Evolutionary conservation across 1,140 invertebrate genomes (phyloP).

Genomic region (Cataglyphis hispanica): DNA sequence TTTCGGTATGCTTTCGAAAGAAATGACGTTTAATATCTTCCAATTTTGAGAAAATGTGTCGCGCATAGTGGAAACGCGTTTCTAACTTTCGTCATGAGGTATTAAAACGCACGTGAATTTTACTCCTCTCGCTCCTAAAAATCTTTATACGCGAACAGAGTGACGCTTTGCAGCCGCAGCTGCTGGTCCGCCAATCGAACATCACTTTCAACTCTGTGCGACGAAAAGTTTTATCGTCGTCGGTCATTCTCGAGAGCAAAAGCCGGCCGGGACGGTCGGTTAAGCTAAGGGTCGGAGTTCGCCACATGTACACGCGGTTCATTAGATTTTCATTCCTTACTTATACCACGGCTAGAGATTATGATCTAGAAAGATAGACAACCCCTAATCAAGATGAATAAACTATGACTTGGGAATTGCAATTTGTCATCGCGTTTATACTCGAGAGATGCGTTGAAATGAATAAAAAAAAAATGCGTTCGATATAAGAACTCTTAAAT

Average conservation of each 20-base stretch:
- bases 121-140: neutral
- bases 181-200: conserved; percentile 15
- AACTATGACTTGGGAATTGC: conserved; percentile 7
- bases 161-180: conserved; percentile 10
- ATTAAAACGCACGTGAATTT: conserved; percentile 22
- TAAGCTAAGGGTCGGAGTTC: neutral
- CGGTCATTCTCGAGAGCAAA: conserved; percentile 5
- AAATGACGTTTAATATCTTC: conserved; percentile 38
- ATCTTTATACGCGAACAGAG: conserved; percentile 19
- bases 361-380: conserved; percentile 32
- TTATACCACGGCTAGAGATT: neutral
- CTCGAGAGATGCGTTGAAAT: neutral
- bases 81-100: conserved; percentile 2
- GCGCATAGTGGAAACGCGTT: neutral
- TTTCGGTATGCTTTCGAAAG: neutral
- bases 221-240: neutral
- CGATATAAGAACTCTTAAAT: neutral
- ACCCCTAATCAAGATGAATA: conserved; percentile 45
- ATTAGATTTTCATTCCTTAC: conserved; percentile 49
- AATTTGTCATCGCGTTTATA: conserved; percentile 18
- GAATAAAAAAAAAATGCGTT: neutral
- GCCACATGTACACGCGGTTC: conserved; percentile 16
- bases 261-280: neutral
- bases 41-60: conserved; percentile 11
- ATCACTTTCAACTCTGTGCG: conserved; percentile 25